These are phyloP conservation scores for Dendrocopos noguchii DNA, from an alignment of 2,113 vertebrate species.

Conservation along the genomic window DNA sequence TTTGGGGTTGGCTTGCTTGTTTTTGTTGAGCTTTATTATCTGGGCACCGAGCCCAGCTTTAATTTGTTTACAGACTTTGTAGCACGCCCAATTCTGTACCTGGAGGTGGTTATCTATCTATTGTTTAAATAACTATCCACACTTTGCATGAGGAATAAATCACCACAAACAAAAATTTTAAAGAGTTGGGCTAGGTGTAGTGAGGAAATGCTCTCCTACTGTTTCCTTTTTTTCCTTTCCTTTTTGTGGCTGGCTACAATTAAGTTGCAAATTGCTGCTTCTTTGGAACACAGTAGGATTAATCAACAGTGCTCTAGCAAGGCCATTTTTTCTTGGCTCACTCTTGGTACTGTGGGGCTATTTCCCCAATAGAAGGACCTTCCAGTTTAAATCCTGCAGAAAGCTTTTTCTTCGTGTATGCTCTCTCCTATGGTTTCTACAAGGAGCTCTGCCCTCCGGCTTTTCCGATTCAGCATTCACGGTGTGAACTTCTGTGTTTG, in stretches of 20 bases:
- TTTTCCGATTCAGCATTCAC: slow-evolving; percentile 67
- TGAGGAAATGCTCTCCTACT: neutral
- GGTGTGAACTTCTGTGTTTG: slow-evolving; percentile 34
- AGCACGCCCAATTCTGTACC: slow-evolving; percentile 3
- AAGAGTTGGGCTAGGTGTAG: neutral
- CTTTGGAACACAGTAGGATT: slow-evolving; percentile 6
- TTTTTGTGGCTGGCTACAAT: slow-evolving; percentile 4
- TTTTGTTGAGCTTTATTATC: slow-evolving; percentile 11
- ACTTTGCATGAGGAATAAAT: neutral
- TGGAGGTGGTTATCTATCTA: neutral
- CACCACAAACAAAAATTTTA: neutral
- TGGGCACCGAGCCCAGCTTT: slow-evolving; percentile 29
- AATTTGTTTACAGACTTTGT: slow-evolving; percentile 30
- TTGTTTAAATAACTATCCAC: slow-evolving; percentile 39
- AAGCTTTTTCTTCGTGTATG: slow-evolving; percentile 39
- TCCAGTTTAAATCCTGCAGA: slow-evolving; percentile 55
- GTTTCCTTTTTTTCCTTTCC: neutral
- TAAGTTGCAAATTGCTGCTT: slow-evolving; percentile 16
- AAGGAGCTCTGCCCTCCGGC: slow-evolving; percentile 35
- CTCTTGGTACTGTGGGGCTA: neutral
- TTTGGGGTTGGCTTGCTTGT: neutral
- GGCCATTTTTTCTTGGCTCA: slow-evolving; percentile 1
- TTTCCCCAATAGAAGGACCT: slow-evolving; percentile 54
- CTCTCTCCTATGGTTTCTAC: slow-evolving; percentile 53
- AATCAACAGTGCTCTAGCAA: slow-evolving; percentile 5